Base-by-base conservation (phyloP, 2,888 invertebrate genomes). In the Scaptomyza tumidula region DNA sequence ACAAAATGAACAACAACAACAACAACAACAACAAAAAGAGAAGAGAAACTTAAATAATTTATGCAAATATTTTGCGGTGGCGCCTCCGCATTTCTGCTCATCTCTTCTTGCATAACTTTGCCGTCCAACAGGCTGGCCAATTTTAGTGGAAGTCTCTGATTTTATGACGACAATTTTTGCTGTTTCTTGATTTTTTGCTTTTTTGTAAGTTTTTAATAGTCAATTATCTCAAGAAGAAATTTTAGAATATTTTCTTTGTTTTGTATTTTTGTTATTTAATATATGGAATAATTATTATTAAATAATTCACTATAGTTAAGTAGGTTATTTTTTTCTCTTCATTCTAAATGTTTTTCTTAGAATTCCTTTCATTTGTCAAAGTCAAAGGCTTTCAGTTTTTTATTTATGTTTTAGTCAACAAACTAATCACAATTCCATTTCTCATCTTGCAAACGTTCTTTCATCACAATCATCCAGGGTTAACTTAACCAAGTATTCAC, bases 11-110 rank as follows among this genome's bases (percentile, higher is more conserved):
- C 3, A 24, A 24, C 0, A 37, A 37, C n/a, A n/a, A n/a, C n/a
- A n/a, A n/a, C n/a, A n/a, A n/a, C n/a, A 4, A 3, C 3, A 24
- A 24, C 0, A 37, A 37, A 41, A 41, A 16, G 16, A 56, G n/a
- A n/a, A n/a, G n/a, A n/a, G n/a, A 73, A 73, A 67, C 71, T 67
- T 75, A 61, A 75, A 78, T 83, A 86, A 88, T 83, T 83, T 83
- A 86, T 83, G 81, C 68, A 86, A 88, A 88, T 88, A 83, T 78
- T 80, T 69, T 78, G 79, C 64, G 78, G 75, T 66, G 63, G 35
- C 80, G 11, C 14, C 33, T 1, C n/a, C n/a, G 1, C 13, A 19
- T 33, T 16, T 0, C 3, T 11, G 33, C 33, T 31, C 31, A 31
- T 31, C 33, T 6, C 44, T 68, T 64, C 48, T 55, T 60, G 79